Conservation (phyloP, 2,888 invertebrate genomes). For the Lordiphosa andalusiaca region DNA sequence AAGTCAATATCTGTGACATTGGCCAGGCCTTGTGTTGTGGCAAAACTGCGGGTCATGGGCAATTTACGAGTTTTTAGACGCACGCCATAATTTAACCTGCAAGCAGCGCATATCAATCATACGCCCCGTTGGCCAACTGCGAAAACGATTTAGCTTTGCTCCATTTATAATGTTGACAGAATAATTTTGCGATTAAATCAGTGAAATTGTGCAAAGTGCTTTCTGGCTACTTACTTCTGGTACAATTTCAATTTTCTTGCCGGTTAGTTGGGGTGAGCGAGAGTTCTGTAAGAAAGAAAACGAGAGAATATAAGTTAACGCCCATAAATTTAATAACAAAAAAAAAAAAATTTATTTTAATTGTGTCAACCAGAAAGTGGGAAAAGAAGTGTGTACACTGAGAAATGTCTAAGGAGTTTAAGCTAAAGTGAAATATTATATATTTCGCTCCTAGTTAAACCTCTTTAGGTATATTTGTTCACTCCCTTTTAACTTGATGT, state of each 20-base stretch:
- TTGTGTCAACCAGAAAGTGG: constrained; percentile 1
- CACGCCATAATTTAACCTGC: constrained; percentile 24
- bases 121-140: constrained; percentile 46
- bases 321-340: constrained; percentile 31
- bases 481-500: no score
- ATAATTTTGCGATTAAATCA: constrained; percentile 38
- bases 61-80: constrained; percentile 32
- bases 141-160: constrained; percentile 21
- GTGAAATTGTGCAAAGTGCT: constrained; percentile 37
- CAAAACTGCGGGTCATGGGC: constrained; percentile 11
- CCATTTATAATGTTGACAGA: constrained; percentile 40
- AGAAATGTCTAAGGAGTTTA: not conserved
- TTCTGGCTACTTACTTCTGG: constrained; percentile 38
- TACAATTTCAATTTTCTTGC: constrained; percentile 44
- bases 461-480: no score
- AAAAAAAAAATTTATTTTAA: constrained; percentile 19
- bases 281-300: constrained; percentile 22
- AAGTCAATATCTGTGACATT: not conserved
- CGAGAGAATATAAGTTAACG: constrained; percentile 9
- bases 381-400: not conserved
- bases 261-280: constrained; percentile 16
- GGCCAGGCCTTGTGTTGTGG: not conserved
- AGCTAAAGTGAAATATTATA: no score
- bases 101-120: constrained; percentile 56
- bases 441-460: no score